Evolutionary conservation across 35 echinoderm and acorn worm genomes (phyloP), one percentile per base, ranked within the genome.

Genomic region (Holothuria glaberrima): DNA sequence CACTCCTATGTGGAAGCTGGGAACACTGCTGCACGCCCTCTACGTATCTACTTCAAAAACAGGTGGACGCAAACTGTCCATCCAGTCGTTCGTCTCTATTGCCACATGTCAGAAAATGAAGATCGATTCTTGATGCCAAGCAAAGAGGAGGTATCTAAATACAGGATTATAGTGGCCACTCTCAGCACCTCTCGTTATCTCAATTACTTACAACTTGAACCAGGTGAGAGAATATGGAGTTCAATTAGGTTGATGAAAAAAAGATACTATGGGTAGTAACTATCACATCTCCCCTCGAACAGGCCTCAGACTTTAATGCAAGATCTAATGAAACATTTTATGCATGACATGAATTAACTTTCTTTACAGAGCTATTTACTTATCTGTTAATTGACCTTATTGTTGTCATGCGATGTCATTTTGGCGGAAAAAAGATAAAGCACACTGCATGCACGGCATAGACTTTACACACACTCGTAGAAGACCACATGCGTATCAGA

Each of bases 1-100:
- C 95, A 98, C 59, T 69, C 92, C 30, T 97, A 94, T 60, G 93
- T 99, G 0, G 82, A 91, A 66, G 87, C 97, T 0, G 97, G 97
- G 18, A 91, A 94, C 87, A 88, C 69, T 26, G 93, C 91, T 14
- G 97, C 97, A 45, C 80, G 83, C 1, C 97, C 97, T 20, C 93
- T 99, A 5, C 59, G 97, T 25, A 95, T 98, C 87, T 99, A 99
- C 91, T 99, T 99, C 91, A 95, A 95, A 68, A 91, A 95, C 85
- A 88, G 97, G 7, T 99, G 97, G 97, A 91, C 94, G 14, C 90
- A 68, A 30, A 99, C 97, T 0, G 97, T 99, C 46, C 90, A 99
- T 73, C 93, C 88, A 5, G 30, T 93, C 5, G 97, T 99, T 2
- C 81, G 93, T 30, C 91, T 93, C 54, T 99, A 99, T 75, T 95